Percentiles rank a stretch among this genome's conserved stretches.
Conservation (phyloP, 2,888 invertebrate species). For the Tribolium freemani region DNA sequence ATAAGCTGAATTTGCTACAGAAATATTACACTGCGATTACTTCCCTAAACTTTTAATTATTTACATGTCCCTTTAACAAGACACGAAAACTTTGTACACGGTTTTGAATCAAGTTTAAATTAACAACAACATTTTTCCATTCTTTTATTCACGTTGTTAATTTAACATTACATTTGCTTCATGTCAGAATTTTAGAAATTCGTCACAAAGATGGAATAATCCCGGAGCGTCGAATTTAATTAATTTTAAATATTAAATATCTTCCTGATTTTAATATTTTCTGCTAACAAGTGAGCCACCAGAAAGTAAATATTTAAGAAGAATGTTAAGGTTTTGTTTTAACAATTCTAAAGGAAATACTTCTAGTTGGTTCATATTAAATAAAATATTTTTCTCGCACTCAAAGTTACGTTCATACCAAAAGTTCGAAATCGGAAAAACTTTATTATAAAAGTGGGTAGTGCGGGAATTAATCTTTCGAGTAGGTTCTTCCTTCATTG, state of each 20-base stretch:
- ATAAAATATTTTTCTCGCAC: slow-evolving; percentile 18
- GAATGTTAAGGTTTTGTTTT: slow-evolving; percentile 1
- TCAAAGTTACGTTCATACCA: slow-evolving; percentile 12
- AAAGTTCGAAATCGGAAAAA: slow-evolving; percentile 13
- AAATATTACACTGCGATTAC: not conserved
- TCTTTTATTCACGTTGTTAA: not conserved
- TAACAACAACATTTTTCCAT: not conserved
- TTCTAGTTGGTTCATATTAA: not conserved
- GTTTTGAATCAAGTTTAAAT: not conserved
- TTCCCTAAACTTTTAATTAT: not conserved
- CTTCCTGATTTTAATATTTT: slow-evolving; percentile 26
- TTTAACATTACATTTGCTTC: not conserved
- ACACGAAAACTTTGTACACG: not conserved
- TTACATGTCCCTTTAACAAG: not conserved
- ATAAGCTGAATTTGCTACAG: not conserved
- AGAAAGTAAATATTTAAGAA: slow-evolving; percentile 27
- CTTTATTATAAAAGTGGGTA: slow-evolving; percentile 20
- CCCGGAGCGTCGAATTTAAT: slow-evolving; percentile 7
- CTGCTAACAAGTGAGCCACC: slow-evolving; percentile 8
- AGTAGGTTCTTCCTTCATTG: slow-evolving; percentile 1
- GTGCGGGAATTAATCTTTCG: slow-evolving; percentile 14
- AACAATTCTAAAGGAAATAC: not conserved
- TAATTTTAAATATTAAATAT: slow-evolving; percentile 32
- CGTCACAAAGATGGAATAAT: not conserved
- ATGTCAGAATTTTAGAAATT: not conserved